Percentiles rank a stretch among this genome's conserved stretches.
phyloP scores from a whole-genome alignment of 2,797 vertebrate genomes.

The Myripristis murdjan region DNA sequence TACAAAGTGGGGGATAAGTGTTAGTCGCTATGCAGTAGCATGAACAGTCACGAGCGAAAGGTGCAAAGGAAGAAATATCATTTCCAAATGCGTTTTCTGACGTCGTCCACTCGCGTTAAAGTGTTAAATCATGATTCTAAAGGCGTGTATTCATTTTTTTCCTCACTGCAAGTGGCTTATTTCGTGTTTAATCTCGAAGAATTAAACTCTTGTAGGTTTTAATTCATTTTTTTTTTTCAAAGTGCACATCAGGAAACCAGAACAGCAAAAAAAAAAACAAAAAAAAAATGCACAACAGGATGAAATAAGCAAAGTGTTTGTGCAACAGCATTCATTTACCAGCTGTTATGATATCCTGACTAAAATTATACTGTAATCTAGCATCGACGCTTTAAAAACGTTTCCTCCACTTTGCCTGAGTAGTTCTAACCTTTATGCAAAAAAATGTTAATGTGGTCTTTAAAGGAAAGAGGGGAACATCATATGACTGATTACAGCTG shows the following conservation, averaged over 20 bases:
- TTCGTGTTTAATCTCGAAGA: too few species aligned
- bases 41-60: background rate
- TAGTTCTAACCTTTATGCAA: slow-evolving; percentile 54
- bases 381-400: slow-evolving; percentile 41
- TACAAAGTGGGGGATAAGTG: background rate
- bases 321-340: slow-evolving; percentile 41
- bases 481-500: slow-evolving; percentile 56
- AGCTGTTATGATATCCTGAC: slow-evolving; percentile 38
- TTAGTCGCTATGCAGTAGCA: background rate
- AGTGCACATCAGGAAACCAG: background rate
- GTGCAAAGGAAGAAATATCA: background rate
- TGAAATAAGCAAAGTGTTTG: slow-evolving; percentile 34
- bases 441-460: slow-evolving; percentile 46
- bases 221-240: too few species aligned
- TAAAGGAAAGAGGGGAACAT: slow-evolving; percentile 38
- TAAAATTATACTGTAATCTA: slow-evolving; percentile 24
- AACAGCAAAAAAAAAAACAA: slow-evolving; percentile 1
- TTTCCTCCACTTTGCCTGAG: slow-evolving; percentile 12
- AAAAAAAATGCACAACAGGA: slow-evolving; percentile 3
- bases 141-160: background rate
- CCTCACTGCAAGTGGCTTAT: too few species aligned
- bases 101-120: background rate
- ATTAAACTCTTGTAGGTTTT: too few species aligned
- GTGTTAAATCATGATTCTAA: background rate
- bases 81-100: background rate